Evolutionary conservation across 2,113 vertebrate genomes (phyloP), one percentile per base, ranked within the genome.

Genomic region (Nerophis lumbriciformis): DNA sequence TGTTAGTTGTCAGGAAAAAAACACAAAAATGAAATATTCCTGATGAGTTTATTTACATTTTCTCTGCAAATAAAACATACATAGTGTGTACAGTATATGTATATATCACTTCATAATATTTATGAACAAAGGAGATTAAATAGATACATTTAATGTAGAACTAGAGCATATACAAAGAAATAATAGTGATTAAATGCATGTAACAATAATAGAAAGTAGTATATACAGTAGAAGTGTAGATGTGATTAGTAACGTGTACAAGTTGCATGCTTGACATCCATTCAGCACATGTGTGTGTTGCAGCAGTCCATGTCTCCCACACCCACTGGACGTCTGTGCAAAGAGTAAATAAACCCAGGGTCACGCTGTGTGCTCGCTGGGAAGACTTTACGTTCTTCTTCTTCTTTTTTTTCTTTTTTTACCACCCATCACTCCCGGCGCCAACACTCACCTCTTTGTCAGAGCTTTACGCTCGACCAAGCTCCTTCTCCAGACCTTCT

Each of bases 401-500:
- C 1, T 39, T 39, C 3, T 39, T 39, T 39, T 39, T 39, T 39
- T 7, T 3, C 38, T 56, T 21, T 38, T 72, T 72, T 62, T 63
- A 47, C 45, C 4, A 39, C 59, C 16, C 59, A 69, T 66, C 64
- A 53, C 52, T 5, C n/a, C 6, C 38, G 13, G 57, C 13, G 9
- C 59, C 59, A 48, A 53, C 52, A 68, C 86, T 76, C 55, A 86
- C 87, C 65, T 2, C 36, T 4, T 28, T 37, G 61, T 57, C 37
- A 15, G 50, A 37, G 60, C 28, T 80, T 87, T 71, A 94, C 57
- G 65, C 82, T 37, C 67, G 87, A 51, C 85, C 77, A 85, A 93
- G 68, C 80, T 73, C 73, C 48, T 82, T 83, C 84, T 94, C 90
- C 78, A 93, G 89, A 0, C 54, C 81, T 81, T 89, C 76, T 37